Percentiles rank a stretch among this genome's conserved stretches.
Conservation (phyloP, 2,113 vertebrate genomes). For the Ia io region DNA sequence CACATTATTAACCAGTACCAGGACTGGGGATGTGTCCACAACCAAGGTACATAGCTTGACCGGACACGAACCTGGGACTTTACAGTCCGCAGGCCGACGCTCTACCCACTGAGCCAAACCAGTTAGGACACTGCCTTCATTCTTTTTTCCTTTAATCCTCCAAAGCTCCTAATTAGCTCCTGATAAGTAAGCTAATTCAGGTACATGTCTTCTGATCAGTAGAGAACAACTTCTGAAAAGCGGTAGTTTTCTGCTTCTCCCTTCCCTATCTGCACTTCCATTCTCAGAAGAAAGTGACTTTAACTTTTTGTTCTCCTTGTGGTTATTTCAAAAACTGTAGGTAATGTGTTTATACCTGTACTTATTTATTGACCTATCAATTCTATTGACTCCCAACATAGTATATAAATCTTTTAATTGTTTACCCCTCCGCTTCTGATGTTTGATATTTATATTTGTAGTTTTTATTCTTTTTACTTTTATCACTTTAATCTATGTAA, state of each 20-base stretch:
- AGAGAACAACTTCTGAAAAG: not conserved
- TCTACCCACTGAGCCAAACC: too few species aligned
- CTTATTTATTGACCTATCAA: not conserved
- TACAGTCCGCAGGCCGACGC: too few species aligned
- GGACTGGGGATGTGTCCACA: too few species aligned
- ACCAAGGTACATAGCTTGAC: too few species aligned
- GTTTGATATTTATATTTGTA: not conserved
- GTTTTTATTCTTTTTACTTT: not conserved
- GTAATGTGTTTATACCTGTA: not conserved
- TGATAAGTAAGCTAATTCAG: not conserved
- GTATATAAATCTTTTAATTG: not conserved
- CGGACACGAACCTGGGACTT: too few species aligned
- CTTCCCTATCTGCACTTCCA: not conserved
- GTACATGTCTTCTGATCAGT: not conserved
- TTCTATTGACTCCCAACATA: not conserved
- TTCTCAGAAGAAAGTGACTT: not conserved
- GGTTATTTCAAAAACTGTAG: not conserved
- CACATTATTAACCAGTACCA: too few species aligned
- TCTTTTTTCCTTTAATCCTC: not conserved
- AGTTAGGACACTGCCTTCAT: not conserved
- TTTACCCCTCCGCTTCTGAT: not conserved
- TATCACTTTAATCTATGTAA: not conserved
- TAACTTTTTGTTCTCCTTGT: not conserved
- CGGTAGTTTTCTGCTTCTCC: not conserved
- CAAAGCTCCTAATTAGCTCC: not conserved